Evolutionary conservation across 2,888 invertebrate genomes (phyloP), one percentile per base, ranked within the genome.

Genomic region (Tachina fera): DNA sequence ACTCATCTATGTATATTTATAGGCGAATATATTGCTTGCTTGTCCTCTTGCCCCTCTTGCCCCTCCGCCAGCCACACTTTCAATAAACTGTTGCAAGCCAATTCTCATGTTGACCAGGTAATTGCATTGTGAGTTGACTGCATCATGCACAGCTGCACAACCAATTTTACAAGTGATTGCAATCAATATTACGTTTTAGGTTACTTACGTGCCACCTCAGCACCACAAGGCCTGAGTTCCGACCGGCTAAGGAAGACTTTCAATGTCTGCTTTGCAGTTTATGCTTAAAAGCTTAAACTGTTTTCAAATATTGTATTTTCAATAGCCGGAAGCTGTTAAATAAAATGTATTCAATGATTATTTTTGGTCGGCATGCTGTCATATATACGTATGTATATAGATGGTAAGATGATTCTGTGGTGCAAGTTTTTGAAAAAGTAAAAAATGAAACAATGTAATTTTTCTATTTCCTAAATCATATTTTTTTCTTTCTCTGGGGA

Each of bases 181-280:
- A 83, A 86, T 86, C 86, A 86, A 86, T 86, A 83, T 86, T 83
- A 72, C 79, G 86, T 86, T 86, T 86, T 80, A 71, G 79, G 86
- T 86, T 86, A 79, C 86, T 77, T 81, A 72, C 80, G 71, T 81
- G 80, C 81, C 43, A 82, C 78, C 41, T 45, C 56, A 68, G 56
- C 67, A 51, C 45, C 61, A 39, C 58, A 31, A 5, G 31, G n/a
- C 43, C n/a, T 31, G 53, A 67, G 49, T 39, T 67, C 51, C 39
- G 6, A 16, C 58, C 67, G 31, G 58, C 39, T 39, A 76, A 76
- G 16, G 13, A 82, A 22, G 45, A 74, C 74, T 74, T 77, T 81
- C 85, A 85, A 70, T 81, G 72, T 76, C 72, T 79, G 70, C 67
- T 61, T 74, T 78, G 41, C 49, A 53, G 58, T 78, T 82, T 74